Base-by-base conservation (phyloP, 2,888 invertebrate genomes). In the Argyra leucocephala region DNA sequence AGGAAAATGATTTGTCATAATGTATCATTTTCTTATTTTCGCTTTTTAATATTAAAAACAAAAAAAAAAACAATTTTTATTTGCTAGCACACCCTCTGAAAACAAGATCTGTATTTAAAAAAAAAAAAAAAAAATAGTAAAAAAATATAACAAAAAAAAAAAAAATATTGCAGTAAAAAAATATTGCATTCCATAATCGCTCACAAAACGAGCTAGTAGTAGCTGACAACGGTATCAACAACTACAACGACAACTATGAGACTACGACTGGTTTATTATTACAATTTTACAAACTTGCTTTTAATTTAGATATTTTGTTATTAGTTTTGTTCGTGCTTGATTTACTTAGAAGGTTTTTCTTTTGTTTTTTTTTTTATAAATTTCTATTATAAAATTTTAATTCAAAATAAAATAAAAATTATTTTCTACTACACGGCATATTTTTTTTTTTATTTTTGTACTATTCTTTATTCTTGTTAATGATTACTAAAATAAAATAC, bases 21-120 rank as follows among this genome's bases (percentile, higher is more conserved):
- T 48, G 48, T 48, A 48, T 48, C 15, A 48, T 48, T 48, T 48
- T 48, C 48, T 48, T n/a, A 48, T 48, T 48, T 48, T 48, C 48
- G 48, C 48, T 18, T 48, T 15, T 48, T n/a, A n/a, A n/a, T n/a
- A n/a, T n/a, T n/a, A n/a, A n/a, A n/a, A 48, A 18, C 48, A 18
- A 9, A 48, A 48, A 48, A 31, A 31, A 26, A 26, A 26, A n/a
- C 4, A 15, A 37, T 37, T 37, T 37, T 37, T 37, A 10, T 37
- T 37, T 37, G 3, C 48, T 15, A 48, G 48, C 48, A 48, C 48
- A 48, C 48, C 48, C 48, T 48, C 48, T 15, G 18, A 48, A 48
- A 48, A 48, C 48, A n/a, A 48, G 48, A 48, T 18, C n/a, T 48
- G 7, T 31, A 10, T 31, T 31, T 31, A 10, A 10, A 31, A 10